Evolutionary conservation across 1,140 invertebrate genomes (phyloP), one percentile per base, ranked within the genome.

Genomic region (Achatina immaculata): DNA sequence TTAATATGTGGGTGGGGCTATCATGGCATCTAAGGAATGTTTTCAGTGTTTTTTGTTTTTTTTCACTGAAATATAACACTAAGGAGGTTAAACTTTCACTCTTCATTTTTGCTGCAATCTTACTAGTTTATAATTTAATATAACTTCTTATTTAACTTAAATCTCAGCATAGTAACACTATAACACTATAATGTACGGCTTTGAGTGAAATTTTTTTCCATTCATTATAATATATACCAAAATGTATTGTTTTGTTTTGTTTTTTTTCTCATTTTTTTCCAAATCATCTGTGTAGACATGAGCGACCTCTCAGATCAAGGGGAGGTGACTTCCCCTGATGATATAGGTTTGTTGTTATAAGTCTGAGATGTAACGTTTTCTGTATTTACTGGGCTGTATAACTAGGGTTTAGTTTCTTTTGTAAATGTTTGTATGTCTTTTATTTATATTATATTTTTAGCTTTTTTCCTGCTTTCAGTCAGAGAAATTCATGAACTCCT

Each of bases 261-360:
- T 19, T 36, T 36, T 71, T 69, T 40, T 34, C 68, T 69, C 36
- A 34, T 34, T 69, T 40, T 34, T 69, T 69, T 34, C 14, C 68
- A 34, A 16, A 19, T 19, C 24, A 28, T 72, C 40, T 72, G 6
- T 72, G n/a, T 72, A 72, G 69, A 72, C 42, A 1, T 45, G 7
- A 72, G 38, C 42, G 69, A 72, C 42, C 43, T 42, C 34, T 72
- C 69, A 21, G 69, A 72, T 24, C 69, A 40, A 72, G 69, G 69
- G 69, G 69, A 58, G 21, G 4, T 43, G 40, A 45, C 42, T 21
- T 43, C 69, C 36, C 55, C 38, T 77, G 34, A 77, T 65, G 38
- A 65, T 36, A 36, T 65, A 58, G 55, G 75, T 43, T 77, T 77
- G 48, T 77, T 38, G 31, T n/a, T 7, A 72, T 72, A 72, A 38